These are phyloP conservation scores for Caranx melampygus DNA, from an alignment of 2,113 vertebrate species.

Conservation along the genomic window DNA sequence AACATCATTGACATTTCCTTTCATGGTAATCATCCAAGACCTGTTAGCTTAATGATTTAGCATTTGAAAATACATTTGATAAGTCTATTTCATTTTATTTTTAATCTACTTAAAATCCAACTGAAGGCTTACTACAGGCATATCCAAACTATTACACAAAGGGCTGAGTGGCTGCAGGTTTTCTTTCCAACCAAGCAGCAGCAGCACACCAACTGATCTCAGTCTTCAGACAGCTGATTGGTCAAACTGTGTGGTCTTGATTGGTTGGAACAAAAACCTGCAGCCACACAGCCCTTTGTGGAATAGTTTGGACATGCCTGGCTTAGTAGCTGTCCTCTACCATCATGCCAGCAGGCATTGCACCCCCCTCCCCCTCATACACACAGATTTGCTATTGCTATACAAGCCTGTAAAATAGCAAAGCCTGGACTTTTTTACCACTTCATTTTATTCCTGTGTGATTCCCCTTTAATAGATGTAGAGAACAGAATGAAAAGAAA, in stretches of 20 bases:
- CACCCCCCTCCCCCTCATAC: background rate
- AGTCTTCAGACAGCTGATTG: no score
- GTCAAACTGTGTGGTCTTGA: no score
- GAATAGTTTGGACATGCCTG: no score
- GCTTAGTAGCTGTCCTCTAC: no score
- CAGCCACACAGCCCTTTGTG: no score
- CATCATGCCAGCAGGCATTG: background rate
- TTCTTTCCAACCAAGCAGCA: no score
- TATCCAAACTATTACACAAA: no score
- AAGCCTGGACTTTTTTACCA: constrained; percentile 1
- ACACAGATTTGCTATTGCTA: constrained; percentile 2
- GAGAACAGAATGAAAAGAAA: no score
- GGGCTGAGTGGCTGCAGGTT: no score
- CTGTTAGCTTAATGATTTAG: background rate
- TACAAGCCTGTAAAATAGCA: constrained; percentile 6
- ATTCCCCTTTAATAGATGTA: background rate
- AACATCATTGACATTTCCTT: background rate
- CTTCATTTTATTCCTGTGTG: constrained; percentile 20
- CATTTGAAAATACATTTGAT: background rate
- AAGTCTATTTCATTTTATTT: background rate
- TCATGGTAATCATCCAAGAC: background rate
- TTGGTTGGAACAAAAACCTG: no score
- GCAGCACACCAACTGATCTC: no score
- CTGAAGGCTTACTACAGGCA: background rate
- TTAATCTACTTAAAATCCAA: background rate